Conservation (phyloP, 2,113 vertebrate genomes). For the Sardina pilchardus region DNA sequence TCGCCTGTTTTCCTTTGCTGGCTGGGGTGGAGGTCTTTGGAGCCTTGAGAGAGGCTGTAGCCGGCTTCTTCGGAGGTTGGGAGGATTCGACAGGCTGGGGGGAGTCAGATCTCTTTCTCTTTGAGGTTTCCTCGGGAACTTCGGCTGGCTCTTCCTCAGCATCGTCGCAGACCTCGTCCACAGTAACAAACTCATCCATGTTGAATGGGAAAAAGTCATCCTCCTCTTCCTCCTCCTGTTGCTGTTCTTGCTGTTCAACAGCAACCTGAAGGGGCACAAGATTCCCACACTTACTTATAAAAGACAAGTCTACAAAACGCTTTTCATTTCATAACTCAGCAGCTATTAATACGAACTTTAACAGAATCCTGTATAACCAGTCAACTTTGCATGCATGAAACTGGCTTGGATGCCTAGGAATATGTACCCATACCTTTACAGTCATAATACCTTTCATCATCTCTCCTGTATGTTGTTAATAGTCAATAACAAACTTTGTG, state of each 20-base stretch:
- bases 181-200: slow-evolving; percentile 85
- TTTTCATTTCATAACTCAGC: no score
- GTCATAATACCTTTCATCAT: no score
- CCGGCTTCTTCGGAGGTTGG: not conserved
- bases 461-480: no score
- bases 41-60: not conserved
- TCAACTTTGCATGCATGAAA: no score
- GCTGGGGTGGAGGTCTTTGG: not conserved
- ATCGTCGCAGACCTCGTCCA: slow-evolving; percentile 84
- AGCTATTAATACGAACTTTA: no score
- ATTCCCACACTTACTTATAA: not conserved
- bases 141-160: slow-evolving; percentile 10
- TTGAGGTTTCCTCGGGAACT: slow-evolving; percentile 47
- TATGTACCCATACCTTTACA: no score
- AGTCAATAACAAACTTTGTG: no score
- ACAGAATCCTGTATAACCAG: no score
- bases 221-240: slow-evolving; percentile 25
- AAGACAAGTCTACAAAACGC: not conserved
- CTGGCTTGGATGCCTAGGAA: no score
- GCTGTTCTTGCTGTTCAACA: not conserved
- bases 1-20: slow-evolving; percentile 16
- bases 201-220: slow-evolving; percentile 66
- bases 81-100: not conserved
- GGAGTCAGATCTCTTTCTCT: slow-evolving; percentile 56
- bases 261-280: slow-evolving; percentile 31